Percentiles rank a stretch among this genome's conserved stretches.
phyloP scores from a whole-genome alignment of 2,888 invertebrate genomes.

The Epinotia demarniana region DNA sequence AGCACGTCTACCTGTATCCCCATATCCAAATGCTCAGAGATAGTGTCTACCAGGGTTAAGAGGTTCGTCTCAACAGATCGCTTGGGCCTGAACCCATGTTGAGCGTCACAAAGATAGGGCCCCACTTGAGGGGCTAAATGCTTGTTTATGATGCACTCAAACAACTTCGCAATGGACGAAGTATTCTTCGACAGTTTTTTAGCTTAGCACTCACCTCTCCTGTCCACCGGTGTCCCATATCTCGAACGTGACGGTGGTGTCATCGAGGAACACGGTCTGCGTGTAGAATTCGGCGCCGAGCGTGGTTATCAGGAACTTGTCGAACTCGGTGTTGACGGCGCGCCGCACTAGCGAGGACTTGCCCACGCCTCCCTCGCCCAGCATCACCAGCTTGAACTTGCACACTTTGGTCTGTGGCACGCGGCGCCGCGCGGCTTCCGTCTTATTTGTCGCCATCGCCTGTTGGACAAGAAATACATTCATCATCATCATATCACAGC shows the following conservation, averaged over 20 bases:
- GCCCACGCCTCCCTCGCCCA: constrained; percentile 99
- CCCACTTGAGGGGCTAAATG: too few relatives aligned
- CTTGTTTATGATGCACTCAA: too few relatives aligned
- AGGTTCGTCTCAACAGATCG: too few relatives aligned
- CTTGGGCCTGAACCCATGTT: too few relatives aligned
- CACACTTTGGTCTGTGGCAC: constrained; percentile 98
- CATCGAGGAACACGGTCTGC: constrained; percentile 99
- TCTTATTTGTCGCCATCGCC: constrained; percentile 83
- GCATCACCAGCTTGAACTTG: constrained; percentile 99
- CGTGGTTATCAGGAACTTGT: constrained; percentile 99
- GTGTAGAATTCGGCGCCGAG: constrained; percentile 99
- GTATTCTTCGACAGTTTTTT: too few relatives aligned
- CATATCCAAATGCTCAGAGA: too few relatives aligned
- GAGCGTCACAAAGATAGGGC: too few relatives aligned
- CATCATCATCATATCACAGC: too few relatives aligned
- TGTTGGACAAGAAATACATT: constrained; percentile 48
- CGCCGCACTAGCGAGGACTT: constrained; percentile 99
- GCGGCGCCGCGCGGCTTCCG: constrained; percentile 94
- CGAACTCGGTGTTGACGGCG: constrained; percentile 99
- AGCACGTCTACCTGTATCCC: too few relatives aligned
- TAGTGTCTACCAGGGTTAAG: too few relatives aligned
- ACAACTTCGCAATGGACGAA: too few relatives aligned
- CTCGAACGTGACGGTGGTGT: constrained; percentile 99
- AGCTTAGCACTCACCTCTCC: constrained; percentile 89
- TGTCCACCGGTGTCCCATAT: constrained; percentile 99